Conservation (phyloP, 2,797 vertebrate species). For the Luscinia megarhynchos region DNA sequence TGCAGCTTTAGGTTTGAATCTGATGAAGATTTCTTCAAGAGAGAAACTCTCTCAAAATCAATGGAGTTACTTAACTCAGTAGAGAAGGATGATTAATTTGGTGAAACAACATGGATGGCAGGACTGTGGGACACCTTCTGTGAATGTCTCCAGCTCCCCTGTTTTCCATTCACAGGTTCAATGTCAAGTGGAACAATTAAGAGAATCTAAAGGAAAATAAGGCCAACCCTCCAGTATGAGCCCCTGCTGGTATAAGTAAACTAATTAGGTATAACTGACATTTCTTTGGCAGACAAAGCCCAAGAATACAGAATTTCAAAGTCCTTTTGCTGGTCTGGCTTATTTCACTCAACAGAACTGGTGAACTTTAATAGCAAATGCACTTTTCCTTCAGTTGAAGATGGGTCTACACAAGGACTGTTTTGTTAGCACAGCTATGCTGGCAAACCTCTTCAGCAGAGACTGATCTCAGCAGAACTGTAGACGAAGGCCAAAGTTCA, state of each 20-base stretch:
- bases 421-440: background rate
- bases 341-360: slow-evolving; percentile 16
- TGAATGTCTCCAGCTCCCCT: background rate
- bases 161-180: background rate
- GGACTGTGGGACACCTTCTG: background rate
- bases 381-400: background rate
- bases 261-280: background rate
- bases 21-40: background rate
- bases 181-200: background rate
- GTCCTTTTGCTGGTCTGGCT: slow-evolving; percentile 5
- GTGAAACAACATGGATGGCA: background rate
- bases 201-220: background rate
- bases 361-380: background rate
- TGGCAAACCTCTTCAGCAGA: background rate
- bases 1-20: background rate
- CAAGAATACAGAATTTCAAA: background rate
- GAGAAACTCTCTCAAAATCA: background rate
- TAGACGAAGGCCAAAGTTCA: background rate
- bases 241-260: background rate
- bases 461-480: background rate
- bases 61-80: background rate
- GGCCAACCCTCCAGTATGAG: background rate
- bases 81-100: background rate
- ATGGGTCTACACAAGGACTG: background rate
- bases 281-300: slow-evolving; percentile 8